Base-by-base conservation (phyloP, 2,888 invertebrate genomes). In the Pyrochroa serraticornis region DNA sequence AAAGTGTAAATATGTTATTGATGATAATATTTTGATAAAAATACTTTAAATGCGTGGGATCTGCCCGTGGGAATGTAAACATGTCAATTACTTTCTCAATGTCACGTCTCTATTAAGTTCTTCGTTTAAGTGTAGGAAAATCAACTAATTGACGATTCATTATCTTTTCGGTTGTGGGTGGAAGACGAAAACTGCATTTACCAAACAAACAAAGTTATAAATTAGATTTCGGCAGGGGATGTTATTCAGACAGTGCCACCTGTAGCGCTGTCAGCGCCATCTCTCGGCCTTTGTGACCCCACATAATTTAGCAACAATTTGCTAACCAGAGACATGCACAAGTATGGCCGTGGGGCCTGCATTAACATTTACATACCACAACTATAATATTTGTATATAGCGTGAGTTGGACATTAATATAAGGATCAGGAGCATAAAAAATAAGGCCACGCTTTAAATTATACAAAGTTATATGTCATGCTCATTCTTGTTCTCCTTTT, bases 271-370 rank as follows among this genome's bases (percentile, higher is more conserved):
- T 67, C 65, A 62, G 62, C 65, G 64, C 59, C 62, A 55, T 62
- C 60, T 52, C 55, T 50, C 53, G 51, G 61, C 62, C 60, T 60
- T 55, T 60, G 37, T 65, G 65, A 64, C 65, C 65, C 51, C 55
- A 43, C 62, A 67, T 67, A 67, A 63, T 67, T 67, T 64, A 63
- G 55, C 65, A 61, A 61, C 57, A 64, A 65, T 67, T 67, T 67
- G 67, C 65, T 65, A 62, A 53, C 62, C 12, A 52, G 54, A 59
- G 60, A 65, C 67, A 65, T 67, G 67, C 67, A 60, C 50, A 54
- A 55, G 51, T 59, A 48, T 59, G 56, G 52, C 58, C 53, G 60
- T 57, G 44, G 61, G 55, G 58, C 50, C 32, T 43, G 43, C 58
- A 58, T 60, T 60, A 53, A 58, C 58, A 52, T 63, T 58, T 63